Percentiles rank a stretch among this genome's conserved stretches.
Evolutionary conservation across 2,888 invertebrate species (phyloP).

Genomic region (Diarsia mendica): DNA sequence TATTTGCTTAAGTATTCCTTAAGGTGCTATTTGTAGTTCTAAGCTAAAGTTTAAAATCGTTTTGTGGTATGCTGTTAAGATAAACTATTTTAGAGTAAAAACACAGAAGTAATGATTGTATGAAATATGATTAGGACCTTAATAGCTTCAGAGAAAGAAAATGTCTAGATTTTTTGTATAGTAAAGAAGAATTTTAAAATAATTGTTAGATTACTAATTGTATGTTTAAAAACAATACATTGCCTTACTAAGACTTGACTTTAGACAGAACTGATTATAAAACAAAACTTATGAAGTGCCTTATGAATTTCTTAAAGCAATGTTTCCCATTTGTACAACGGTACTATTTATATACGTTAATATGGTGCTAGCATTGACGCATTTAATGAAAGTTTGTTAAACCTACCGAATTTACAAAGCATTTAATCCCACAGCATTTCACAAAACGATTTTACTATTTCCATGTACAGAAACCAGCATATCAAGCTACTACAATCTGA

Average conservation of each 20-base stretch:
- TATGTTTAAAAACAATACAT: slow-evolving; percentile 4
- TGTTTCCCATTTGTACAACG: not conserved
- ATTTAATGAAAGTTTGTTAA: slow-evolving; percentile 21
- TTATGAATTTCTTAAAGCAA: slow-evolving; percentile 18
- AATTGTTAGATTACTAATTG: slow-evolving; percentile 5
- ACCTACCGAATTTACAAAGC: slow-evolving; percentile 44
- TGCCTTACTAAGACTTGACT: not conserved
- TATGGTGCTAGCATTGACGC: slow-evolving; percentile 4
- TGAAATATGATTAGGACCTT: not conserved
- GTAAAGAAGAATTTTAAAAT: not conserved
- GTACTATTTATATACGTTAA: not conserved
- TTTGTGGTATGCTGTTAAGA: slow-evolving; percentile 50
- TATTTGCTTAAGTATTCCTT: slow-evolving; percentile 60
- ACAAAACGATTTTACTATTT: slow-evolving; percentile 56
- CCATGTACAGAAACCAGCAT: slow-evolving; percentile 1
- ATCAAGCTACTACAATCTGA: too few species aligned
- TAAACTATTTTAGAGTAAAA: not conserved
- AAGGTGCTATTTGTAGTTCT: slow-evolving; percentile 69
- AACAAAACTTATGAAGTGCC: slow-evolving; percentile 6
- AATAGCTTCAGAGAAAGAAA: too few species aligned
- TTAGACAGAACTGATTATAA: not conserved
- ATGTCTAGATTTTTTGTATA: not conserved
- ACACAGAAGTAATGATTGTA: not conserved
- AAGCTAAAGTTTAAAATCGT: slow-evolving; percentile 58
- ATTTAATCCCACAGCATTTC: slow-evolving; percentile 46